These are phyloP conservation scores for Tautogolabrus adspersus DNA, from an alignment of 2,113 vertebrate species.

Conservation along the genomic window DNA sequence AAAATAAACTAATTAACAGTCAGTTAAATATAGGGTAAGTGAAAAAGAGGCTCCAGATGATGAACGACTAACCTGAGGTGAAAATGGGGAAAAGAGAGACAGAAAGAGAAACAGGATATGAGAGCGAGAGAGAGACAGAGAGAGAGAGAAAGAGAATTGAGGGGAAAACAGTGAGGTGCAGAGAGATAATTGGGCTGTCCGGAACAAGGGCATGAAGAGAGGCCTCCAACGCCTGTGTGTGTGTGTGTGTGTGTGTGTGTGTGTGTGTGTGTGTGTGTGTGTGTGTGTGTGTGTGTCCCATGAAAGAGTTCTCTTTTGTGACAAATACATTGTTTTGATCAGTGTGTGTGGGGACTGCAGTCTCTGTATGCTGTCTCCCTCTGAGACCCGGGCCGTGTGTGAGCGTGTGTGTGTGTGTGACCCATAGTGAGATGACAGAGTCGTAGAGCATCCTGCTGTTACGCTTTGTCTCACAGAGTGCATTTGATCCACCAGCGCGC, in stretches of 20 bases:
- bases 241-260: constrained; percentile 62
- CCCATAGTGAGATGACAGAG: constrained; percentile 81
- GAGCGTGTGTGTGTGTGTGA: constrained; percentile 53
- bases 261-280: constrained; percentile 56
- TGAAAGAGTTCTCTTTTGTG: constrained; percentile 84
- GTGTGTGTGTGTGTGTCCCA: constrained; percentile 62
- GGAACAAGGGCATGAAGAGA: constrained; percentile 81
- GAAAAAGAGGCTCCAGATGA: constrained; percentile 13
- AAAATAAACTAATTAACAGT: constrained; percentile 30
- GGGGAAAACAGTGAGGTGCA: constrained; percentile 73
- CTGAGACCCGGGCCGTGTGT: constrained; percentile 76
- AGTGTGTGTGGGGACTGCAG: constrained; percentile 88
- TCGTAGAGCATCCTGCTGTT: constrained; percentile 69
- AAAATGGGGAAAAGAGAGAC: constrained; percentile 14
- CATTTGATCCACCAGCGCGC: constrained; percentile 75
- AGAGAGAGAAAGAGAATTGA: constrained; percentile 41
- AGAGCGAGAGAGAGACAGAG: constrained; percentile 44
- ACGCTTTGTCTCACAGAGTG: constrained; percentile 79
- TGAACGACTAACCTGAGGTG: constrained; percentile 25
- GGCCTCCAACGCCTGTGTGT: constrained; percentile 69
- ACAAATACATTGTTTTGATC: constrained; percentile 92
- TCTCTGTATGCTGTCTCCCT: constrained; percentile 80
- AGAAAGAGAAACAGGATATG: constrained; percentile 9
- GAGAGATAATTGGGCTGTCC: constrained; percentile 84
- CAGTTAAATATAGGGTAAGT: constrained; percentile 28